Evolutionary conservation across 2,888 invertebrate genomes (phyloP).

Genomic region (Muschampia plurimacula): DNA sequence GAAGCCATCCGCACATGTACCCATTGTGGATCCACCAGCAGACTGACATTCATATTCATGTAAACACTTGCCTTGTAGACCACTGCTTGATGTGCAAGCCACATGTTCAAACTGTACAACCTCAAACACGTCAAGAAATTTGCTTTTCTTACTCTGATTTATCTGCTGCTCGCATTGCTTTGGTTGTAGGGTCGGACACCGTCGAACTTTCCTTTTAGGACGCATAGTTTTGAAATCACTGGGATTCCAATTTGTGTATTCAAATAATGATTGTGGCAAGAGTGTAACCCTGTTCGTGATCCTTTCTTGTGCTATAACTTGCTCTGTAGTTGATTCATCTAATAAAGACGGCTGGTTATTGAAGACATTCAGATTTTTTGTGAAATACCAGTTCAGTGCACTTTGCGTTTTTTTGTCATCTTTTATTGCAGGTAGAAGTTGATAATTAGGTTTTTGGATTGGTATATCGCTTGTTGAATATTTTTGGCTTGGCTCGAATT

Average conservation of each 20-base stretch:
- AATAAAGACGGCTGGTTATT: not conserved
- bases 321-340: not conserved
- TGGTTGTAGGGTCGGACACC: slow-evolving; percentile 16
- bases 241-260: not conserved
- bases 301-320: not conserved
- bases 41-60: slow-evolving; percentile 88
- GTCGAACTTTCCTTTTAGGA: slow-evolving; percentile 48
- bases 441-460: not conserved
- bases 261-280: not conserved
- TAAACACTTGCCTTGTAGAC: slow-evolving; percentile 90
- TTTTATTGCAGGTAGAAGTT: not conserved
- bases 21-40: slow-evolving; percentile 87
- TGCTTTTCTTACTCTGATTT: slow-evolving; percentile 49
- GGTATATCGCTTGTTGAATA: not conserved
- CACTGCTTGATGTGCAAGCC: slow-evolving; percentile 83
- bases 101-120: slow-evolving; percentile 89
- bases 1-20: slow-evolving; percentile 90
- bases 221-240: not conserved
- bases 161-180: slow-evolving; percentile 44
- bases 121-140: slow-evolving; percentile 89
- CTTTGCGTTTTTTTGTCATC: not conserved
- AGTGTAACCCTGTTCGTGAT: not conserved
- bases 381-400: not conserved
- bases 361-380: not conserved
- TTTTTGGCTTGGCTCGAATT: not conserved